Evolutionary conservation across 2,113 vertebrate genomes (phyloP), one percentile per base, ranked within the genome.

Genomic region (Dipodomys merriami): DNA sequence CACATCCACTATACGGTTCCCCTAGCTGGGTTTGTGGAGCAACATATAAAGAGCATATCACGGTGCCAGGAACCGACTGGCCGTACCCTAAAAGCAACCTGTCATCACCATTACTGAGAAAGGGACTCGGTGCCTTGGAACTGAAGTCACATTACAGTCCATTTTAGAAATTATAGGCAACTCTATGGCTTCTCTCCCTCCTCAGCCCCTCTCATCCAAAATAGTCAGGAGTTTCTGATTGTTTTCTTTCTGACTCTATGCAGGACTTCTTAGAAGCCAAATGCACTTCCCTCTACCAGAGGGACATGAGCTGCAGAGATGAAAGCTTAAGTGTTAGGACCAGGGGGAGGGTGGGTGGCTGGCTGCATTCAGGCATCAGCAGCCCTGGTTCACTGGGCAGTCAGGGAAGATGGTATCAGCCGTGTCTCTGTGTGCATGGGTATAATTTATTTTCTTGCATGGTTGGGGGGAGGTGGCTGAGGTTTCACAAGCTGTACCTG

Each of bases 401-500:
- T 65, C 20, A 57, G 86, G 44, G 74, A 35, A 10, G 57, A 22
- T 0, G 0, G 5, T 7, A 7, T 30, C 13, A 0, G 2, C 68
- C 2, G 6, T n/a, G 46, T 35, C 90, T 65, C 68, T 27, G 53
- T 4, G 57, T 64, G 69, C 65, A 9, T 15, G 35, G 8, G 80
- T 80, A 64, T 72, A 6, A 90, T 93, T 95, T 87, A 81, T 93
- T 67, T 89, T 81, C 83, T 49, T 30, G 88, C 88, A 12, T 68
- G 93, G 88, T 6, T 39, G 64, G 29, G 68, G 79, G 81, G 71
- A 68, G 22, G 71, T 27, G 25, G 62, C 88, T 60, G 88, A 65
- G 68, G 62, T 25, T 60, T 92, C 91, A 92, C 88, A n/a, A 49
- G 73, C 88, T 76, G 60, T 67, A 90, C 86, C 93, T 90, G 96